These are phyloP conservation scores for Varecia variegata DNA, from an alignment of 2,797 vertebrate genomes.

Conservation along the genomic window DNA sequence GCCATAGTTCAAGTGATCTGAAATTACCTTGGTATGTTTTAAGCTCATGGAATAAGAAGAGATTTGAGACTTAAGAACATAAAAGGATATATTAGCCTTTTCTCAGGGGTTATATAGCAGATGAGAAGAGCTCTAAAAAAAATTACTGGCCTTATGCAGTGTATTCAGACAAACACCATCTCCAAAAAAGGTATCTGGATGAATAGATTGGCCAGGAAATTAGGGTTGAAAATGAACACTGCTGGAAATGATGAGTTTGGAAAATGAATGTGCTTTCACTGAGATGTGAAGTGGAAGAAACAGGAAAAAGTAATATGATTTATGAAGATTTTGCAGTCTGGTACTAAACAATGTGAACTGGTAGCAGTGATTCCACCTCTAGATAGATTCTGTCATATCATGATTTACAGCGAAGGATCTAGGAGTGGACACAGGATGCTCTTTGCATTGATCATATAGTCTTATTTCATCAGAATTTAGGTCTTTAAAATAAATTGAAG, in stretches of 20 bases:
- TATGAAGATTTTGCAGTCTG: conserved; percentile 58
- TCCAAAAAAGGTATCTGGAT: conserved; percentile 10
- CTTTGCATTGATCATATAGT: conserved; percentile 53
- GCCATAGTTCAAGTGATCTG: conserved; percentile 12
- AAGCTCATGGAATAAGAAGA: conserved; percentile 43
- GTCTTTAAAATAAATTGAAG: conserved; percentile 70
- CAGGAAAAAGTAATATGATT: conserved; percentile 50
- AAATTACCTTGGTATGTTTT: conserved; percentile 49
- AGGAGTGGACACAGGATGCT: conserved; percentile 30
- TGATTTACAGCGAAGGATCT: conserved; percentile 54
- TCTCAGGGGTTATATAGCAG: conserved; percentile 29
- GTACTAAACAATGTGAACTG: conserved; percentile 27
- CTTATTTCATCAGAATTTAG: conserved; percentile 56
- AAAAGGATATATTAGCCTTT: conserved; percentile 64
- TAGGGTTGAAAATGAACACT: conserved; percentile 62
- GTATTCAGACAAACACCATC: neutral
- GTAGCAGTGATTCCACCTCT: conserved; percentile 26
- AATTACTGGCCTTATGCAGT: neutral
- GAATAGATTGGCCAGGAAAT: conserved; percentile 48
- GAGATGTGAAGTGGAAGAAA: conserved; percentile 24
- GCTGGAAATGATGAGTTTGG: conserved; percentile 61
- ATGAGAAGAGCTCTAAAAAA: neutral
- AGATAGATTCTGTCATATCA: neutral
- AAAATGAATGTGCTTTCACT: conserved; percentile 67
- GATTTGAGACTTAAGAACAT: conserved; percentile 48